Evolutionary conservation across 1,140 invertebrate genomes (phyloP).

Genomic region (Bombus pyrosoma): DNA sequence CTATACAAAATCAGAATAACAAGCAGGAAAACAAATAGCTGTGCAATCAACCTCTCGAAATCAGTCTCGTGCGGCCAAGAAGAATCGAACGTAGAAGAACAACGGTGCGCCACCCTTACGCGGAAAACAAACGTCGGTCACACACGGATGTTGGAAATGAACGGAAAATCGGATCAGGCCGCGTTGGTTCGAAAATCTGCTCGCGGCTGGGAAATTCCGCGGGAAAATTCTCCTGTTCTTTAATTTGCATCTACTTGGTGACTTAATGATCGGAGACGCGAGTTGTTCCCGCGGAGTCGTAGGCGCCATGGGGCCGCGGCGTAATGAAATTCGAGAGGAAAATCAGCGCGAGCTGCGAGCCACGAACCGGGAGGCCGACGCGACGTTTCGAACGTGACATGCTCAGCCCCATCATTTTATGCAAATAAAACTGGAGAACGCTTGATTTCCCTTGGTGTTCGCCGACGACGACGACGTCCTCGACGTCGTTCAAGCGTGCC

Average conservation of each 20-base stretch:
- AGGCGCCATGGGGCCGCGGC: conserved; percentile 26
- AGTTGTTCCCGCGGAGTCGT: conserved; percentile 52
- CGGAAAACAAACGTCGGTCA: too few relatives aligned
- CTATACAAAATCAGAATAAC: background rate
- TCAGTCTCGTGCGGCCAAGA: background rate
- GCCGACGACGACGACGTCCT: conserved; percentile 18
- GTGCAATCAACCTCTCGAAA: background rate
- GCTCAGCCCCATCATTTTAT: conserved; percentile 81
- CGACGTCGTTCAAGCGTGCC: conserved; percentile 11
- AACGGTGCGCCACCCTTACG: background rate
- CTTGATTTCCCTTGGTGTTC: conserved; percentile 82
- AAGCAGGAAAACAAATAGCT: background rate
- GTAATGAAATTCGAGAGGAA: conserved; percentile 67
- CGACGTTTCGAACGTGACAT: conserved; percentile 73
- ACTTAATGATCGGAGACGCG: conserved; percentile 54
- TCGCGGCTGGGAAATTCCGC: background rate
- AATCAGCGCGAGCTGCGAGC: conserved; percentile 54
- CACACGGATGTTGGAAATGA: too few relatives aligned
- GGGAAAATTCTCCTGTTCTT: conserved; percentile 31
- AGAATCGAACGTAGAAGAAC: background rate
- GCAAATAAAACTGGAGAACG: conserved; percentile 80
- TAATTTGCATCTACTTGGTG: conserved; percentile 59
- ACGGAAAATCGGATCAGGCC: conserved; percentile 4
- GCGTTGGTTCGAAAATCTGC: background rate
- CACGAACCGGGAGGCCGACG: conserved; percentile 40